A percentile compares a stretch with the other conserved stretches of the same genome.
phyloP scores from a whole-genome alignment of 2,888 invertebrate species.

The Lepas anatifera region DNA sequence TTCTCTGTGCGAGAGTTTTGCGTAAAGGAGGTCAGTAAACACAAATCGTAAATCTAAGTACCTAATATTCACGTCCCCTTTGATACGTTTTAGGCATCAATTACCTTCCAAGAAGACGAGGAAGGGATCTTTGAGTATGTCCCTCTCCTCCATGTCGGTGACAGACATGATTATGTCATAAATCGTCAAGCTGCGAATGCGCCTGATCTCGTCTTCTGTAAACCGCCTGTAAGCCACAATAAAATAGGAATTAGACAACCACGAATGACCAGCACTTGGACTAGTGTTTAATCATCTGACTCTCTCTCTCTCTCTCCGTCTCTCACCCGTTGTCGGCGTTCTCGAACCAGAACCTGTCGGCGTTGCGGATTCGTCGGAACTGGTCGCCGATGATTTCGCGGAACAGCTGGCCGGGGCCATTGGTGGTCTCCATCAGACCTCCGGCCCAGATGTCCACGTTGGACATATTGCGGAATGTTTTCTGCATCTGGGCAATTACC shows the following conservation, averaged over 20 bases:
- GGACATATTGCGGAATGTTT: no score
- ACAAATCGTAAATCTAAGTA: no score
- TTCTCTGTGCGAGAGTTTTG: no score
- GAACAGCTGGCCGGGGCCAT: slow-evolving; percentile 42
- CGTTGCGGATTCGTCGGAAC: slow-evolving; percentile 43
- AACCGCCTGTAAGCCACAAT: slow-evolving; percentile 38
- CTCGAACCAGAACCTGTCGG: slow-evolving; percentile 48
- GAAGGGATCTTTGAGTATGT: slow-evolving; percentile 41
- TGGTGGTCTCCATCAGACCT: slow-evolving; percentile 42
- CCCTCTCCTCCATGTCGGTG: slow-evolving; percentile 35
- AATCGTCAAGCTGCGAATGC: slow-evolving; percentile 38
- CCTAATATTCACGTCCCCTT: no score
- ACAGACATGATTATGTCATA: slow-evolving; percentile 41
- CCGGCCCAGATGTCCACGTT: slow-evolving; percentile 45
- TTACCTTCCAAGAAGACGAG: slow-evolving; percentile 31
- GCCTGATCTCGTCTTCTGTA: slow-evolving; percentile 34
- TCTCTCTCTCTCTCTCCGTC: background rate
- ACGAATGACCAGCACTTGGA: no score
- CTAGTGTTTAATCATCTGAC: no score
- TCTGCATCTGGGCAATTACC: no score
- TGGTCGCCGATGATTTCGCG: slow-evolving; percentile 42
- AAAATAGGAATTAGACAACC: no score
- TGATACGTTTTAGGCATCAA: no score
- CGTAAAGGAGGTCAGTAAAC: no score
- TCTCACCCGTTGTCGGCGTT: slow-evolving; percentile 33